Percentiles rank a stretch among this genome's conserved stretches.
Evolutionary conservation across 2,797 vertebrate species (phyloP).

Genomic region (Acrocephalus scirpaceus): DNA sequence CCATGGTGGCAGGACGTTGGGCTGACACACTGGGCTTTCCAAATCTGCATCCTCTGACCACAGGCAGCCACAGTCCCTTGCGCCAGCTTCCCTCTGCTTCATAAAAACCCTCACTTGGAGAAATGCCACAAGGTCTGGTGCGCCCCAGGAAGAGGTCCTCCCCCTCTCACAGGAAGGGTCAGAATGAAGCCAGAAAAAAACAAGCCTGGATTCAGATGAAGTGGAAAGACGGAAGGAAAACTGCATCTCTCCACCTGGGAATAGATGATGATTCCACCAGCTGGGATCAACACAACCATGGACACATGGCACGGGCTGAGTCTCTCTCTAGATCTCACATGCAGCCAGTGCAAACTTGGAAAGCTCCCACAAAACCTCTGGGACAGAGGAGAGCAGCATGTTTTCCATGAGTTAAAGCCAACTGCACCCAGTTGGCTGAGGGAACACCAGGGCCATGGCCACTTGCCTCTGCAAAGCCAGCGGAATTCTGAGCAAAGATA

Average conservation of each 20-base stretch:
- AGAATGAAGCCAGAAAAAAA: rapidly evolving
- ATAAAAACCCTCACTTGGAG: neutral
- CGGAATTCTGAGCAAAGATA: rapidly evolving
- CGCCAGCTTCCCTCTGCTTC: neutral
- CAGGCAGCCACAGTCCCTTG: neutral
- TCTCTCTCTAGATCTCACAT: neutral
- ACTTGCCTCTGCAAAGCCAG: neutral
- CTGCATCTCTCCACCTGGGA: neutral
- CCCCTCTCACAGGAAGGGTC: neutral
- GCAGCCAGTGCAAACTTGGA: neutral
- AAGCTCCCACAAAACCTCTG: neutral
- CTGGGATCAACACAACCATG: rapidly evolving
- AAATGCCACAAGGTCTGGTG: neutral
- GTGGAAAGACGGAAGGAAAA: neutral
- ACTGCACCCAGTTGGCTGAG: neutral
- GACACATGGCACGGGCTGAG: rapidly evolving
- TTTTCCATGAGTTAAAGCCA: neutral
- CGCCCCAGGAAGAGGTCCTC: neutral
- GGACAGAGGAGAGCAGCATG: rapidly evolving
- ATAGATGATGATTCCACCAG: neutral
- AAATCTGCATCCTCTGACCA: rapidly evolving
- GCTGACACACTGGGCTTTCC: rapidly evolving
- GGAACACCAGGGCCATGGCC: neutral
- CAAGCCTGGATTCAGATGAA: neutral
- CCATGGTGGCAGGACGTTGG: rapidly evolving